Conservation (phyloP, 2,888 invertebrate species). For the Ophraella communa region DNA sequence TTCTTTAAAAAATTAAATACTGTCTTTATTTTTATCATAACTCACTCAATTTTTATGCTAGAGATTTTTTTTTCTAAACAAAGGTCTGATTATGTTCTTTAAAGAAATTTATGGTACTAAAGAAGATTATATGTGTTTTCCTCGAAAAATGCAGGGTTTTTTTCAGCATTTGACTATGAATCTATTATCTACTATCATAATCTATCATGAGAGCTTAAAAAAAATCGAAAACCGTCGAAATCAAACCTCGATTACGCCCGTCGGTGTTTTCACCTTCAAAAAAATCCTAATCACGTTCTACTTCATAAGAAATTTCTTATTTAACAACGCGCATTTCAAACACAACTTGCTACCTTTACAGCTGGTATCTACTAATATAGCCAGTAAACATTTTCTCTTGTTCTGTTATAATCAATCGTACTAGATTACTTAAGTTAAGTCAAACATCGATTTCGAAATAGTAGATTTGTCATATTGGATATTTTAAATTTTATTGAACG, state of each 20-base stretch:
- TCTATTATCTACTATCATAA: not conserved
- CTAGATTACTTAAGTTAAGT: not conserved
- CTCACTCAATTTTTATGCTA: too few species aligned
- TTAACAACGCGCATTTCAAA: not conserved
- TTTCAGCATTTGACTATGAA: not conserved
- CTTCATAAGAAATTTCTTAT: constrained; percentile 6
- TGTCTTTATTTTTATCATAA: too few species aligned
- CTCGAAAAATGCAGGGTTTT: not conserved
- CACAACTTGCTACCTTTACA: not conserved
- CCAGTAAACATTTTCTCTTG: not conserved
- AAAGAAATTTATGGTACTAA: too few species aligned
- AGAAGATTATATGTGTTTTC: too few species aligned
- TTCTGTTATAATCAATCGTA: not conserved
- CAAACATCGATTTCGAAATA: constrained; percentile 16
- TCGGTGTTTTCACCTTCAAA: constrained; percentile 5
- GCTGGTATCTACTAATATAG: not conserved
- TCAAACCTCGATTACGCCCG: not conserved
- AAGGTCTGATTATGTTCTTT: too few species aligned
- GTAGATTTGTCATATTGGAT: not conserved
- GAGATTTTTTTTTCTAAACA: too few species aligned
- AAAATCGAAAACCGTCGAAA: not conserved
- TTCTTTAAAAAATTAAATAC: too few species aligned
- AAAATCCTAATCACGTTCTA: constrained; percentile 5
- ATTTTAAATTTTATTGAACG: too few species aligned
- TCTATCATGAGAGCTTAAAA: not conserved